phyloP scores from a whole-genome alignment of 2,888 invertebrate species.

The Ashinkailepas kermadecensis region DNA sequence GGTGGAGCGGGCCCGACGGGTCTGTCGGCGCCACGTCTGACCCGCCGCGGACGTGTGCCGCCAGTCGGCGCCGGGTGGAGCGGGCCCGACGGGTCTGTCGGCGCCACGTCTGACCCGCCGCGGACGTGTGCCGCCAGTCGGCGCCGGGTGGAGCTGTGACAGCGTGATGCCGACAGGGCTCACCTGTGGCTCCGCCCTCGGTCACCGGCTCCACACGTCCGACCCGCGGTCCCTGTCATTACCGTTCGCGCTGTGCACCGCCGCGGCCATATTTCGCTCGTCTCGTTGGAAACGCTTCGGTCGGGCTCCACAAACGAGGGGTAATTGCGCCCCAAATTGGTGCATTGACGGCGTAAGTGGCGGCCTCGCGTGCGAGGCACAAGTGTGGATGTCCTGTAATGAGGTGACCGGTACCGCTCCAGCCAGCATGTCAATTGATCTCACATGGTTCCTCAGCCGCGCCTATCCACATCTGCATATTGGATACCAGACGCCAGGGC shows the following conservation, averaged over 20 bases:
- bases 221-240: background rate
- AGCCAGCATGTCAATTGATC: background rate
- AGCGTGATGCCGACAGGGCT: background rate
- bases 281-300: conserved; percentile 10
- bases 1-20: no score
- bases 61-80: no score
- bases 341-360: conserved; percentile 12
- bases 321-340: conserved; percentile 2
- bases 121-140: background rate
- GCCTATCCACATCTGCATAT: no score
- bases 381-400: no score
- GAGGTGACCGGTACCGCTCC: background rate
- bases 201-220: background rate
- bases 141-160: background rate
- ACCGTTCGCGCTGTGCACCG: background rate
- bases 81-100: no score
- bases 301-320: background rate
- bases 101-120: no score
- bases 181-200: background rate
- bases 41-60: no score
- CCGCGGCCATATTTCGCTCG: background rate
- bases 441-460: no score
- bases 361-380: background rate
- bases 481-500: no score
- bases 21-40: no score